A percentile compares a stretch with the other conserved stretches of the same genome.
These are phyloP conservation scores for Abramis brama DNA, from an alignment of 2,113 vertebrate genomes.

Conservation along the genomic window DNA sequence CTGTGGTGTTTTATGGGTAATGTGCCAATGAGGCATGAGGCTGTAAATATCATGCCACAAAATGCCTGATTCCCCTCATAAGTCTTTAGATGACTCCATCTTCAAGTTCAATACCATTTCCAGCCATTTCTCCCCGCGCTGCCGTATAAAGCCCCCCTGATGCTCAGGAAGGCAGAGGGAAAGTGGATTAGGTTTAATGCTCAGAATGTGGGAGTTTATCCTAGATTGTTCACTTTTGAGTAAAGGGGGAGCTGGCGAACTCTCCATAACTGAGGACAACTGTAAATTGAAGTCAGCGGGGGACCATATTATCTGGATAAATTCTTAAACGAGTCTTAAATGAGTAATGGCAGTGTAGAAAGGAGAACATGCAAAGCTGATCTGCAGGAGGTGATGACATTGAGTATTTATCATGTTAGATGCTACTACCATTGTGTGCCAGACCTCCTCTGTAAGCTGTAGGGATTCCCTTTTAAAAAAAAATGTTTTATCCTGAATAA, in stretches of 20 bases:
- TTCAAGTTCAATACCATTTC: not conserved
- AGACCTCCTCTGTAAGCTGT: not conserved
- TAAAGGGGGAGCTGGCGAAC: conserved; percentile 57
- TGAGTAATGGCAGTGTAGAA: conserved; percentile 36
- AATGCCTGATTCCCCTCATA: not conserved
- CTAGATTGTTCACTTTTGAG: conserved; percentile 29
- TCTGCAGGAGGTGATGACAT: conserved; percentile 22
- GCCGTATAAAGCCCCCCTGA: conserved; percentile 65
- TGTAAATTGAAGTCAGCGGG: conserved; percentile 62
- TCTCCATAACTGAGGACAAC: conserved; percentile 63
- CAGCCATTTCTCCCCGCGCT: conserved; percentile 33
- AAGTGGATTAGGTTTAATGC: conserved; percentile 63
- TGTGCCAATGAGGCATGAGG: conserved; percentile 3
- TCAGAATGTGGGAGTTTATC: conserved; percentile 34
- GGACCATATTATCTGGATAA: conserved; percentile 37
- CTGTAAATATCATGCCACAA: conserved; percentile 20
- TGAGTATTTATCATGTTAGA: not conserved
- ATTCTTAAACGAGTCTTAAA: conserved; percentile 44
- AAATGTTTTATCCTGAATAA: not conserved
- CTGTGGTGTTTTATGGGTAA: not conserved
- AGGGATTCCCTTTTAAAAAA: not conserved
- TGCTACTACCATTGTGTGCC: not conserved
- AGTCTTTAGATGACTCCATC: conserved; percentile 6
- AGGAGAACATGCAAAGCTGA: conserved; percentile 36
- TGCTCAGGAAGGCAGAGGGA: conserved; percentile 54